Base-by-base conservation (phyloP, 1,140 invertebrate genomes). In the Zaprionus nigranus region DNA sequence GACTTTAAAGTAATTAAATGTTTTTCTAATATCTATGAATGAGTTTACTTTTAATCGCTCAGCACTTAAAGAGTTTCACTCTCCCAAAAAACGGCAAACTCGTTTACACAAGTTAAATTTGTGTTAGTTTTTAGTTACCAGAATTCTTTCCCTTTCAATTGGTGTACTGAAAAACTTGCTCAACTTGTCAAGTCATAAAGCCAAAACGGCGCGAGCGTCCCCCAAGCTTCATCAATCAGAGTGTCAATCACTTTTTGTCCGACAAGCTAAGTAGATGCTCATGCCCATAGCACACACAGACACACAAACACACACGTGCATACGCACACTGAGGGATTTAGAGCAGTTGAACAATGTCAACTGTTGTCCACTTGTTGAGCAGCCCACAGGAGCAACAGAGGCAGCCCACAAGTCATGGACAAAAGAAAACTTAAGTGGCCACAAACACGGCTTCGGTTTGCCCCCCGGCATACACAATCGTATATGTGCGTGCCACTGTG, bases 401-500 rank as follows among this genome's bases (percentile, higher is more conserved):
- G 73, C 56, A 51, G 63, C 78, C 64, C 78, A 85, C 81, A 85
- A 78, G 80, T 79, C 81, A 75, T 66, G 83, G 73, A 88, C 84
- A 87, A 87, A 87, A 84, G 83, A 81, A 87, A 87, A 83, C 81
- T 87, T 88, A 88, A 88, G 83, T 88, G 85, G 81, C 87, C 80
- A 78, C 80, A 82, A 64, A 61, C 77, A 70, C 40, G 57, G 62
- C 34, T 51, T 49, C 26, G 24, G 28, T n/a, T 26, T 49, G 54
- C 53, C 68, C 38, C 43, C 43, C 34, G 51, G 62, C 40, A 17
- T 20, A 24, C 28, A 26, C 12, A 30, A 15, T 2, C n/a, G 43
- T 43, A 15, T 20, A n/a, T 51, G 9, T 62, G 9, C 17, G 9
- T 11, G 9, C 46, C 9, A 13, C 22, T 26, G 51, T 26, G 24